Evolutionary conservation across 2,797 vertebrate species (phyloP), one percentile per base, ranked within the genome.

Genomic region (Graptemys geographica): DNA sequence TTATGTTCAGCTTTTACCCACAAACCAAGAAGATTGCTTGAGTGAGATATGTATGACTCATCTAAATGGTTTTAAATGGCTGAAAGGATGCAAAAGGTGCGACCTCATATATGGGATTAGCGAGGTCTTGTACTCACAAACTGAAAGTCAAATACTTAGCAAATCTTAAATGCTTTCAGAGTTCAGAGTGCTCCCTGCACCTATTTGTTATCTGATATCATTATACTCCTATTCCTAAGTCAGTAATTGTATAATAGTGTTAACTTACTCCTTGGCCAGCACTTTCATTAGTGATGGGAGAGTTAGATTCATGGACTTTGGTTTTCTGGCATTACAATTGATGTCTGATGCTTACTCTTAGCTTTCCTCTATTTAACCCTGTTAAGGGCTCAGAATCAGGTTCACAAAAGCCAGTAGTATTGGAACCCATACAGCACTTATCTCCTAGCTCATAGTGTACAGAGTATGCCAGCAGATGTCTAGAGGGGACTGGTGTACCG

Each of bases 391-490:
- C 0, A 12, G 28, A 53, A 91, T 94, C 87, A 93, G 76, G 23
- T 80, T 59, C 78, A 89, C 82, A 91, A 81, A 80, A 53, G 94
- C 94, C 94, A 94, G 85, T 31, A 91, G 79, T 55, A 9, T 72
- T 41, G n/a, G 65, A 69, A 72, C 65, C 92, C 28, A 79, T 80
- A 41, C 78, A 91, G 74, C 74, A 79, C 23, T 82, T 92, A 11
- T 23, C 6, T 49, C 72, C 78, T 59, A 33, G 2, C 1, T 1
- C 85, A 78, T 15, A 90, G 86, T 53, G 83, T 11, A 37, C 27
- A 82, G 74, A 53, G 88, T 92, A 94, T 91, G 72, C 79, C 88
- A 15, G 41, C 62, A 90, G 21, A 80, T 78, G 90, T 90, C 49
- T 49, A 37, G 15, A 23, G 44, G 41, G 19, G 1, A 59, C 88